Base-by-base conservation (phyloP, 2,797 vertebrate species). In the Acridotheres tristis region DNA sequence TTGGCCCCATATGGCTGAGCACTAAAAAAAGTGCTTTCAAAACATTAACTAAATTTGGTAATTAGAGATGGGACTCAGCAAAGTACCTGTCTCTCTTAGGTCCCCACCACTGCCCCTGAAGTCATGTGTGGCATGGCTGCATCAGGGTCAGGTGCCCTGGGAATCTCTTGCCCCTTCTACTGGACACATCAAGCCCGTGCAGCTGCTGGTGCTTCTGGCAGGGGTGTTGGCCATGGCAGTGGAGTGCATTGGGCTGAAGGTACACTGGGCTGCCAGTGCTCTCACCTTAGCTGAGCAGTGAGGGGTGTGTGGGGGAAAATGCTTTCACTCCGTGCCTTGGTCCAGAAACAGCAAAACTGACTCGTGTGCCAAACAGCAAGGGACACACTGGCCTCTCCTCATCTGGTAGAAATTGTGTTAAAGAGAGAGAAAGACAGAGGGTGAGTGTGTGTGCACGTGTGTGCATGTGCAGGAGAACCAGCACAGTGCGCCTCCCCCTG, bases 221-320 rank as follows among this genome's bases (percentile, higher is more conserved):
- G 76, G 14, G 40, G 7, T 15, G 59, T 1, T 6, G 5, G 51
- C 34, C 5, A 3, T 1, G 3, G 25, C 1, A 9, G 12, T 29
- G 1, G 0, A 10, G 11, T 14, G 6, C n/a, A 7, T 3, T 1
- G 2, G 19, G 32, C 25, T 57, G 62, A 54, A 47, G 65, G 18
- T 15, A 34, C 51, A 20, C 34, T 1, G 5, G 13, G 6, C 7
- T 12, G 4, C 34, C 48, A 7, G 17, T 1, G 1, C 12, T 16
- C 34, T 43, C 47, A 20, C 54, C 62, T 69, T 15, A 34, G 30
- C 19, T 7, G 0, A 58, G 13, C 0, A 10, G 26, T 1, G 22
- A 48, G 15, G 5, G 19, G 4, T 0, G 2, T 0, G 1, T 2
- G 6, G 2, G 45, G 59, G n/a, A 4, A 75, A 50, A 73, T 0